Evolutionary conservation across 2,113 vertebrate species (phyloP), one percentile per base, ranked within the genome.

Genomic region (Fulica atra): DNA sequence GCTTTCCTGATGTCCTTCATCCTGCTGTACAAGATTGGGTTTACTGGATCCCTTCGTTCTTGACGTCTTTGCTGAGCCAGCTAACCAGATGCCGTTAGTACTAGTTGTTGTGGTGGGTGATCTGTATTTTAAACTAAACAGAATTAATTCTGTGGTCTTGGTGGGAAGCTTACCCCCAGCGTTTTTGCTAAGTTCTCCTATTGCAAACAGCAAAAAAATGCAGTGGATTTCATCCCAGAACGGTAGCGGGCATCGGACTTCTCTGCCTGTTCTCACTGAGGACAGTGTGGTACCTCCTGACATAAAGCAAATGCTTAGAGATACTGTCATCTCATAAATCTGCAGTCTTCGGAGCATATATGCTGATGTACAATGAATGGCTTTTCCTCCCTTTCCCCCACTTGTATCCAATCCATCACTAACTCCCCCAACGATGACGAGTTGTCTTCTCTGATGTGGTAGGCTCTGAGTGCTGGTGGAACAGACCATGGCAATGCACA

Each of bases 21-120:
- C 31, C 54, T 61, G 16, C 57, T 25, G 16, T 5, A 13, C 1
- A 38, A 42, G 76, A 4, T 35, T 16, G 25, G 12, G 2, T 82
- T 74, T 40, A 7, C 74, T 11, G 35, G 57, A 68, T 46, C 29
- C 31, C 61, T 38, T 65, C 15, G 3, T 2, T 59, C 70, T 8
- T 13, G 38, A 50, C 12, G 7, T 16, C 83, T 56, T 44, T 93
- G 90, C 95, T 88, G 87, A 94, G 92, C 82, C 94, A 86, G 86
- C 66, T 83, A 20, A 36, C 72, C 89, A 36, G 59, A 35, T 71
- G 76, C 77, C 6, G 1, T 60, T 57, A 25, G 61, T 5, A 25
- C 63, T 88, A 8, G 79, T 86, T 51, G 78, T 88, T 59, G 84
- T 81, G 95, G 89, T 89, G 81, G 79, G 46, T 89, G 89, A 89